Evolutionary conservation across 1,140 invertebrate species (phyloP).

Genomic region (Eupeodes corollae): DNA sequence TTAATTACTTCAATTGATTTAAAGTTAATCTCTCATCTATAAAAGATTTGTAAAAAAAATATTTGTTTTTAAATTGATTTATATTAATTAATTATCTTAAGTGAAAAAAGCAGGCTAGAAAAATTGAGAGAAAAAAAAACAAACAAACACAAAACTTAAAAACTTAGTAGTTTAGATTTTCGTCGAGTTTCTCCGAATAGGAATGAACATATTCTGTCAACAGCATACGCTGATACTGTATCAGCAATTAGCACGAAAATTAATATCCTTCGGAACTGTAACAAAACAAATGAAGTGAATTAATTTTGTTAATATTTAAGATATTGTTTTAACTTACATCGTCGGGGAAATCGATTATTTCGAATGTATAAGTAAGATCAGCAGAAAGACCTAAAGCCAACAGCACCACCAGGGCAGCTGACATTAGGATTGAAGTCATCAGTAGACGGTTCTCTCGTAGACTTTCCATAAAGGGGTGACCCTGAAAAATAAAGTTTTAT

Average conservation of each 20-base stretch:
- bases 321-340: constrained; percentile 50
- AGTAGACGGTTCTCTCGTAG: constrained; percentile 83
- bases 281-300: constrained; percentile 28
- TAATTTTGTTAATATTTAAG: constrained; percentile 6
- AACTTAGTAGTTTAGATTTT: constrained; percentile 26
- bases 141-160: constrained; percentile 19
- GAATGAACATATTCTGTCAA: constrained; percentile 77
- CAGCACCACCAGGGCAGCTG: constrained; percentile 58
- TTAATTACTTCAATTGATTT: too few species aligned
- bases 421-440: constrained; percentile 75
- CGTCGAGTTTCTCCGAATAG: constrained; percentile 58
- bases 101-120: too few species aligned
- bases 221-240: constrained; percentile 66
- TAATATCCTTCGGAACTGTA: constrained; percentile 75
- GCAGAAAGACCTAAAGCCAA: constrained; percentile 67
- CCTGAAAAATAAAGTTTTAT: constrained; percentile 56
- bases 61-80: too few species aligned
- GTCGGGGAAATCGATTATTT: constrained; percentile 77
- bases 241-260: constrained; percentile 69
- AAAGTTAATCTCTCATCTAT: too few species aligned
- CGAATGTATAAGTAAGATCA: constrained; percentile 67
- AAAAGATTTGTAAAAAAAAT: too few species aligned
- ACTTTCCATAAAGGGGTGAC: constrained; percentile 97
- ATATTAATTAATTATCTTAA: too few species aligned
- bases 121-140: background rate